Conservation (phyloP, 2,113 vertebrate species). For the Malurus melanocephalus region DNA sequence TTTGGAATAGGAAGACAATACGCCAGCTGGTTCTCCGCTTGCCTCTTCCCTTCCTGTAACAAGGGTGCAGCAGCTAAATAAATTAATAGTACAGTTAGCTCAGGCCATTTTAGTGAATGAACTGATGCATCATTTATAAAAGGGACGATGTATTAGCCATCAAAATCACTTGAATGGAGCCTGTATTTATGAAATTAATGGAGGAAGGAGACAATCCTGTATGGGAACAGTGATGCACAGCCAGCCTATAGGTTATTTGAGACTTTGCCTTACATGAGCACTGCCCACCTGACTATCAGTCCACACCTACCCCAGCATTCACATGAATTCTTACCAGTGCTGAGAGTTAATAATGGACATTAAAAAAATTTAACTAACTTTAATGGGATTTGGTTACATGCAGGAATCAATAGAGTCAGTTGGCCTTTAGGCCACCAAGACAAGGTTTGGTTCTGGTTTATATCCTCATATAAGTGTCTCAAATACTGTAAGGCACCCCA, state of each 20-base stretch:
- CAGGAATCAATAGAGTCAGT: not conserved
- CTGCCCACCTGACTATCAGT: not conserved
- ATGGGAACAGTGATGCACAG: not conserved
- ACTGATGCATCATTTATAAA: not conserved
- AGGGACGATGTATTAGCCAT: accelerated
- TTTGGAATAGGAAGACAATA: not conserved
- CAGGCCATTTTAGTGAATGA: not conserved
- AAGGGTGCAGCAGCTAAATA: not conserved
- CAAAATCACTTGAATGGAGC: not conserved
- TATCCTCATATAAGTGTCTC: not conserved
- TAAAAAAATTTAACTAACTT: not conserved
- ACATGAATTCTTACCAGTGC: not conserved
- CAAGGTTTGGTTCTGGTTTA: not conserved
- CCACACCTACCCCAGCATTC: not conserved
- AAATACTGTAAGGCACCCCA: not conserved
- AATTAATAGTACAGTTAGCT: not conserved
- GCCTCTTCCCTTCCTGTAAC: not conserved
- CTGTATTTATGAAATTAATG: not conserved
- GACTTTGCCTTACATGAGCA: not conserved
- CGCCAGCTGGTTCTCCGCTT: not conserved
- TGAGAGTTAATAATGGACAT: not conserved
- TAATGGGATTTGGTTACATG: not conserved
- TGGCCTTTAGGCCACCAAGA: not conserved
- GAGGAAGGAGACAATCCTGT: not conserved
- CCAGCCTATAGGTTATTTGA: not conserved